phyloP scores from a whole-genome alignment of 2,888 invertebrate genomes.

The Micoletzkya japonica region DNA sequence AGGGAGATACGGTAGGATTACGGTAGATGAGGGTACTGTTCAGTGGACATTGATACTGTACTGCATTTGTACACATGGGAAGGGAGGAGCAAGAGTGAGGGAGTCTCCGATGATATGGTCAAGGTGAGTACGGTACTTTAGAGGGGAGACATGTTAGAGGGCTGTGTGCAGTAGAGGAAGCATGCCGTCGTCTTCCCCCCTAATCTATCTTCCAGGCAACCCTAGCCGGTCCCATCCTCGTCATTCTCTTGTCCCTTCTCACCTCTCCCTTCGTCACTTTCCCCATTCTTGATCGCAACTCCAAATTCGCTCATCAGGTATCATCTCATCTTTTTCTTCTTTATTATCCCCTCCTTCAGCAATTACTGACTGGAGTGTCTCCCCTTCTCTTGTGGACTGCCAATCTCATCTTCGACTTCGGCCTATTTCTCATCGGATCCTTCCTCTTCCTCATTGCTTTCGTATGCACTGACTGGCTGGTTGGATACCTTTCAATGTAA shows the following conservation, averaged over 20 bases:
- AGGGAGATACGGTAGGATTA: background rate
- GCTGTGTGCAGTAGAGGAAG: background rate
- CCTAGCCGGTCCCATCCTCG: conserved; percentile 17
- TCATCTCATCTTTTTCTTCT: background rate
- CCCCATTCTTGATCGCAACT: conserved; percentile 40
- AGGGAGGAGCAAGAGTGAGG: no score
- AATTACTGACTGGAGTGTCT: conserved; percentile 56
- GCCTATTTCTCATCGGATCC: conserved; percentile 17
- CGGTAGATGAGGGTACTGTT: background rate
- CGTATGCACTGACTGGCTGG: conserved; percentile 16
- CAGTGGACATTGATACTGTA: background rate
- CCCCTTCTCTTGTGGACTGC: conserved; percentile 52
- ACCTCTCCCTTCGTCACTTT: conserved; percentile 41
- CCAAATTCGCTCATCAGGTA: conserved; percentile 45
- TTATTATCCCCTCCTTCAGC: conserved; percentile 34
- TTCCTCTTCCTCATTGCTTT: conserved; percentile 4
- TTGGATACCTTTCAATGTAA: conserved; percentile 15
- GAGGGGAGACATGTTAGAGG: no score
- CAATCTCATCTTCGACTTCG: conserved; percentile 37
- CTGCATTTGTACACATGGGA: no score
- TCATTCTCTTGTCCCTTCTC: conserved; percentile 43
- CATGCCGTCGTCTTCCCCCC: conserved; percentile 17
- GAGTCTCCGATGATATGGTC: background rate
- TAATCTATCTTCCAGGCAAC: background rate
- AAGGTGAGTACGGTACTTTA: no score